A percentile compares a stretch with the other conserved stretches of the same genome.
phyloP scores from a whole-genome alignment of 2,113 vertebrate species.

The Sapajus apella region DNA sequence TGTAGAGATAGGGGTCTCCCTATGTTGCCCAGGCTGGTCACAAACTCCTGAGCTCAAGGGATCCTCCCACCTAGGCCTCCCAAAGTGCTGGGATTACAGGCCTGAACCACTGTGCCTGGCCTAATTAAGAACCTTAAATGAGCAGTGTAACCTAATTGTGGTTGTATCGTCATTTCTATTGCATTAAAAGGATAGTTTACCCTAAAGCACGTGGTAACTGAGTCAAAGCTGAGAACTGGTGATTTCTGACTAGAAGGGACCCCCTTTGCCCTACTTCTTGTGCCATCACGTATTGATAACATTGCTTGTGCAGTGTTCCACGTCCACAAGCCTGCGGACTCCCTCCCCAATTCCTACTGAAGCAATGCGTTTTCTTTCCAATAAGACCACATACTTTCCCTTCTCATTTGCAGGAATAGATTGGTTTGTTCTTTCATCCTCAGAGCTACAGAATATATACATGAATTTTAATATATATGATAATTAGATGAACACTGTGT shows the following conservation, averaged over 20 bases:
- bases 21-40: too few relatives aligned
- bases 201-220: neutral
- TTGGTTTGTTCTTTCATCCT: neutral
- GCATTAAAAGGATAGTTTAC: neutral
- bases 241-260: neutral
- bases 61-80: too few relatives aligned
- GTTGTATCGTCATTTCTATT: slow-evolving; percentile 8
- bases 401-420: slow-evolving; percentile 15
- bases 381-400: neutral
- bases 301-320: neutral
- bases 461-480: neutral
- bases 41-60: too few relatives aligned
- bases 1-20: too few relatives aligned
- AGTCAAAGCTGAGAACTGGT: neutral
- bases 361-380: slow-evolving; percentile 17
- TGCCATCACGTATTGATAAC: neutral
- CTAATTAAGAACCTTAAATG: neutral
- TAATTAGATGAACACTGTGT: neutral
- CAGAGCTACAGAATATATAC: neutral
- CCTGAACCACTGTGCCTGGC: neutral
- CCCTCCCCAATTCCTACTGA: neutral
- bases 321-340: neutral
- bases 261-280: neutral
- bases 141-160: neutral
- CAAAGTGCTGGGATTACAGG: too few relatives aligned